phyloP scores from a whole-genome alignment of 2,113 vertebrate species.

The Redunca redunca region DNA sequence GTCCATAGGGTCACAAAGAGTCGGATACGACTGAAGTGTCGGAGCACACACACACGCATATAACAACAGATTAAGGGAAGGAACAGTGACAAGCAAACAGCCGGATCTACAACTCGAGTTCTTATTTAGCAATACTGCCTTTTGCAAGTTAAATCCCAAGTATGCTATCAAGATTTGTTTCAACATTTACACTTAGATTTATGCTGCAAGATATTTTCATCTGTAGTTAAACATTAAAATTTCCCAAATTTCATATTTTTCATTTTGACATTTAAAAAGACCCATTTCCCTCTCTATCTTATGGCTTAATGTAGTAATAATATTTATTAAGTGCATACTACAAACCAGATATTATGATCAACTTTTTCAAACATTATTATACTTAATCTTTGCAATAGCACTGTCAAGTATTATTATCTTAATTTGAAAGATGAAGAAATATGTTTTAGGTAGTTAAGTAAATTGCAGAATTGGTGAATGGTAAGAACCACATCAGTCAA shows the following conservation, averaged over 20 bases:
- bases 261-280: neutral
- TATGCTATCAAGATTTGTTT: neutral
- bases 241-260: neutral
- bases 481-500: neutral
- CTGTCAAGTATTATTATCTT: neutral
- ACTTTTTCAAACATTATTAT: neutral
- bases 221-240: neutral
- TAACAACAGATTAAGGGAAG: neutral
- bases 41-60: neutral
- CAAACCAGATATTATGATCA: neutral
- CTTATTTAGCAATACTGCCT: neutral
- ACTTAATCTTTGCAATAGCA: neutral
- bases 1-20: neutral
- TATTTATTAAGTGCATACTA: neutral
- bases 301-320: neutral
- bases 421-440: neutral
- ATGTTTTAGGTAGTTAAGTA: neutral
- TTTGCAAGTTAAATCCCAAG: neutral
- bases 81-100: neutral
- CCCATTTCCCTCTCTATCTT: neutral
- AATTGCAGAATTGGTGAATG: neutral
- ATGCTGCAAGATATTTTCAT: neutral
- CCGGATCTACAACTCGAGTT: neutral
- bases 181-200: neutral
- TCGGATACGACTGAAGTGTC: accelerated